Evolutionary conservation across 2,113 vertebrate species (phyloP).

Genomic region (Crotalus helleri): DNA sequence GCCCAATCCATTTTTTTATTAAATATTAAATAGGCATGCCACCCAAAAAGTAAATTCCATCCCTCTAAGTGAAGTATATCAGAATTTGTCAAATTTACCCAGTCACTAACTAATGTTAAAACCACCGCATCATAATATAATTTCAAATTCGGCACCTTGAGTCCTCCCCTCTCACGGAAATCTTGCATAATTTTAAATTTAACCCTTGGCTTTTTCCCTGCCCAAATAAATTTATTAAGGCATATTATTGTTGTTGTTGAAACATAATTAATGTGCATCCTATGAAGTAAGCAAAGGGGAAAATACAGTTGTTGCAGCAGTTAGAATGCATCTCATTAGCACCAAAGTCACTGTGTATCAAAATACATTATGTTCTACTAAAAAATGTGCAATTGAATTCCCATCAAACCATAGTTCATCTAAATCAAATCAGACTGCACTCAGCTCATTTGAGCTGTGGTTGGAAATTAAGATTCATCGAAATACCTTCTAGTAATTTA

Average conservation of each 20-base stretch:
- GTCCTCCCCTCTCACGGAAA: too few species aligned
- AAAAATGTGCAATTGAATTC: conserved; percentile 60
- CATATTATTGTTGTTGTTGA: conserved; percentile 37
- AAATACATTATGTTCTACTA: conserved; percentile 48
- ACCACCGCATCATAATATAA: too few species aligned
- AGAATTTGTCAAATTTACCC: too few species aligned
- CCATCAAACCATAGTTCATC: conserved; percentile 60
- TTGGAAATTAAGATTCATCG: conserved; percentile 56
- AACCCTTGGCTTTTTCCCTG: too few species aligned
- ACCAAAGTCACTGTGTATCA: conserved; percentile 48
- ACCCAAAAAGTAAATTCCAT: too few species aligned
- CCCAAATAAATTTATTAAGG: too few species aligned
- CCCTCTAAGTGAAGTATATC: too few species aligned
- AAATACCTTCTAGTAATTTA: conserved; percentile 26
- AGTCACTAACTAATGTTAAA: too few species aligned
- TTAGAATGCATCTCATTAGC: conserved; percentile 63
- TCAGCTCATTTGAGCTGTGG: conserved; percentile 38
- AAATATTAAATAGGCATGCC: too few species aligned
- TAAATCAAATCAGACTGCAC: conserved; percentile 39
- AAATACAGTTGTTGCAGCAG: conserved; percentile 54
- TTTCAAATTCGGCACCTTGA: too few species aligned
- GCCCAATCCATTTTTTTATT: too few species aligned
- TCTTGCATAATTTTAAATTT: too few species aligned
- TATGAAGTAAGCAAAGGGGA: conserved; percentile 46
- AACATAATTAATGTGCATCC: conserved; percentile 63